Base-by-base conservation (phyloP, 2,888 invertebrate genomes). In the Allophyes oxyacanthae region DNA sequence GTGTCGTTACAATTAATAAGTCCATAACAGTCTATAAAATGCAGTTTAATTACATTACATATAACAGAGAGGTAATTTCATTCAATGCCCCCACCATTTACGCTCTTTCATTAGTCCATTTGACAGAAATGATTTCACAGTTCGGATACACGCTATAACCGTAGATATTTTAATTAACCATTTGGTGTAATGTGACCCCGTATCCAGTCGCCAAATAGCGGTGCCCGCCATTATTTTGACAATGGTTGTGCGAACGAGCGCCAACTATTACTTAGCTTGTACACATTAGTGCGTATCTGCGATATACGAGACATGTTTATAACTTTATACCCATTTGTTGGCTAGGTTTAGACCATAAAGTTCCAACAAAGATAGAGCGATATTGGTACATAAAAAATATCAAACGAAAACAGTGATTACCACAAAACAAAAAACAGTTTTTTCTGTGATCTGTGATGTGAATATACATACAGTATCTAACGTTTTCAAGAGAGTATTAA, bases 81-180 rank as follows among this genome's bases (percentile, higher is more conserved):
- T 58, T 57, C 42, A 58, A 58, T 49, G 54, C 26, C 28, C 55
- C 13, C n/a, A 52, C 62, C 64, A 51, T 74, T 68, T 58, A 38
- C 57, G 61, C 63, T 55, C 58, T 65, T 57, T 42, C 65, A 76
- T 66, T 50, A 59, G 72, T 63, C 77, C 76, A 77, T 75, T 75
- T 45, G 60, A 64, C 48, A 45, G 44, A 61, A 75, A 77, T 64
- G 49, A 77, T 77, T 72, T 77, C 78, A 61, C 75, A 71, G 71
- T 69, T 71, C 73, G 67, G 71, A 67, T 72, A 72, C 77, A 67
- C 55, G 58, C 72, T 73, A 71, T 65, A 63, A 62, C 48, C 48
- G 61, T 72, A 66, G 64, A 76, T 75, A 77, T 76, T 80, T 80
- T 80, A 80, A 79, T 79, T 79, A 77, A 78, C 76, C 64, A 72